Evolutionary conservation across 2,888 invertebrate species (phyloP).

Genomic region (Timema cristinae): DNA sequence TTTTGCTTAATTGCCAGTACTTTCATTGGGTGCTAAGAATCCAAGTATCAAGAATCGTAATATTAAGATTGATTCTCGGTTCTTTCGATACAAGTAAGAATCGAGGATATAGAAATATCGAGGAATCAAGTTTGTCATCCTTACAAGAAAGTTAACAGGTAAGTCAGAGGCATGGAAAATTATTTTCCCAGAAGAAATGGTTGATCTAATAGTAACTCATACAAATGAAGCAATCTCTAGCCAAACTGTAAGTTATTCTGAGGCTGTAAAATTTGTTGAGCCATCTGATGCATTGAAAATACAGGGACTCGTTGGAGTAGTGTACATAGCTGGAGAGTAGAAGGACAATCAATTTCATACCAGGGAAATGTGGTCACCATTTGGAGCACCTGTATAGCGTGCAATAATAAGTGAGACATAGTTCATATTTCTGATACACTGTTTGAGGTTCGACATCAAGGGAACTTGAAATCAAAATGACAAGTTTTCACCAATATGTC

Average conservation of each 20-base stretch:
- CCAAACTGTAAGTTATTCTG: not conserved
- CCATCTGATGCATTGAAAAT: not conserved
- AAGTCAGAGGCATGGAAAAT: not conserved
- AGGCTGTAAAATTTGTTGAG: not conserved
- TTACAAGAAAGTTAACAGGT: not conserved
- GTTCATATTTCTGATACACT: not conserved
- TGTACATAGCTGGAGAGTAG: not conserved
- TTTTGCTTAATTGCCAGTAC: no score
- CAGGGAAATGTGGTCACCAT: not conserved
- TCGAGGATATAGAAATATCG: no score
- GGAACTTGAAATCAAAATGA: not conserved
- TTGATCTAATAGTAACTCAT: no score
- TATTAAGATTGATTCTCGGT: no score
- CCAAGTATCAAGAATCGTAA: no score
- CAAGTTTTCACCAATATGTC: not conserved
- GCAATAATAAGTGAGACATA: not conserved
- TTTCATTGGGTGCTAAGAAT: no score
- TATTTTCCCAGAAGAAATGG: not conserved
- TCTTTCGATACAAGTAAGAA: no score
- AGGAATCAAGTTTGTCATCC: no score
- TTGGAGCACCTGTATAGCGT: not conserved
- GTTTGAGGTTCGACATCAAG: not conserved
- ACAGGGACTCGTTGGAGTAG: not conserved
- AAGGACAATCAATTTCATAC: not conserved
- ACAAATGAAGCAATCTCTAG: not conserved